Conservation (phyloP, 2,113 vertebrate species). For the Gopherus evgoodei region DNA sequence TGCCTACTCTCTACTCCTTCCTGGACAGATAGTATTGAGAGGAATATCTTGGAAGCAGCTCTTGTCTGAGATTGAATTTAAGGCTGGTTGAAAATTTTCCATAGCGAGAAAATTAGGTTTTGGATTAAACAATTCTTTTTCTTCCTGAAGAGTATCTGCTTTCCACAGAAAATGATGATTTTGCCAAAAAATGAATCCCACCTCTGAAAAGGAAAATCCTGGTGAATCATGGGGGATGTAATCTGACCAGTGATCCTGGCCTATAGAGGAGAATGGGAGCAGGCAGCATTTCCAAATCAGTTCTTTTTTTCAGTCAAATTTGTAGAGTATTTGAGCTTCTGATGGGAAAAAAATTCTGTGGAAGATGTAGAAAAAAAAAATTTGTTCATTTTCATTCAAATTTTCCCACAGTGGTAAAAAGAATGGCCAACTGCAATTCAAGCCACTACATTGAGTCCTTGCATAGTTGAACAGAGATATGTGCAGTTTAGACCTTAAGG, state of each 20-base stretch:
- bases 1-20: not conserved
- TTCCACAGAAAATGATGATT: not conserved
- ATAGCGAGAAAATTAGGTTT: not conserved
- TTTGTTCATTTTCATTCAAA: not conserved
- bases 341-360: not conserved
- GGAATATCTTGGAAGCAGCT: not conserved
- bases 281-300: not conserved
- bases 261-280: not conserved
- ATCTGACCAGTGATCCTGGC: not conserved
- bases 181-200: not conserved
- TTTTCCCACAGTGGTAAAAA: not conserved
- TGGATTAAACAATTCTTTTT: not conserved
- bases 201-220: accelerated
- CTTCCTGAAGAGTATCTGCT: not conserved
- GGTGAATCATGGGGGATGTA: not conserved
- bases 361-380: not conserved
- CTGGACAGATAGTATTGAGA: not conserved
- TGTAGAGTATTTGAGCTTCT: not conserved
- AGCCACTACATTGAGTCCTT: not conserved
- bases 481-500: not conserved
- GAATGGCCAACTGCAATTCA: not conserved
- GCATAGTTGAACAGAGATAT: not conserved
- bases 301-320: not conserved
- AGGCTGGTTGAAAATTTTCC: not conserved
- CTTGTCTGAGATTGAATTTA: not conserved